Percentiles rank a stretch among this genome's conserved stretches.
Evolutionary conservation across 2,113 vertebrate species (phyloP).

Genomic region (Neotoma lepida): DNA sequence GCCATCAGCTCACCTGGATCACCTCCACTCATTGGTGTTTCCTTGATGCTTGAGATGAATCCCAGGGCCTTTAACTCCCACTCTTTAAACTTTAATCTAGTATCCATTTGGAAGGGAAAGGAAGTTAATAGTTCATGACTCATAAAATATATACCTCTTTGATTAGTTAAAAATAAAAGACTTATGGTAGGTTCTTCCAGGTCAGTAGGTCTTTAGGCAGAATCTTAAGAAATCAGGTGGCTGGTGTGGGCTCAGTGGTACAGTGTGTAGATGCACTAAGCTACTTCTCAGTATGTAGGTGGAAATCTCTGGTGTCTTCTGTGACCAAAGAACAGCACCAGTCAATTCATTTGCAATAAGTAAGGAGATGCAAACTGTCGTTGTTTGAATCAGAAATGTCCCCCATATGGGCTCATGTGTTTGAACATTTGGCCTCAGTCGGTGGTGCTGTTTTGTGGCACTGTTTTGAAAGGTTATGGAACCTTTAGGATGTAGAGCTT

Average conservation of each 20-base stretch:
- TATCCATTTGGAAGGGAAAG: neutral
- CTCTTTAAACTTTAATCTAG: neutral
- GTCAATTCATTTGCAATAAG: neutral
- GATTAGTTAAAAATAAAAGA: slow-evolving; percentile 26
- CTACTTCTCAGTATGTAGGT: neutral
- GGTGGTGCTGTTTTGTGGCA: neutral
- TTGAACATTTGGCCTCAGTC: neutral
- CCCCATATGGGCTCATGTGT: neutral
- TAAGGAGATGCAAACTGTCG: neutral
- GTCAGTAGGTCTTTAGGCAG: neutral
- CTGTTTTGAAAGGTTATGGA: neutral
- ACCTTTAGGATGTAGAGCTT: neutral
- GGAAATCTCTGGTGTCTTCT: neutral
- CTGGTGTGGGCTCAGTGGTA: neutral
- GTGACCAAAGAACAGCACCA: neutral
- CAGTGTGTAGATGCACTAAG: neutral
- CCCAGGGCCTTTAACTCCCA: neutral
- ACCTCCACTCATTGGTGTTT: neutral
- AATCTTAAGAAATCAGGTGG: neutral
- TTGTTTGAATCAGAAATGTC: neutral
- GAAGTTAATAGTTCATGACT: neutral
- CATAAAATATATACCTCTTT: neutral
- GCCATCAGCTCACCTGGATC: neutral
- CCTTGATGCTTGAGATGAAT: neutral
- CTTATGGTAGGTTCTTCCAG: neutral